A percentile compares a stretch with the other conserved stretches of the same genome.
These are phyloP conservation scores for Bradypodion pumilum DNA, from an alignment of 2,797 vertebrate species.

Conservation along the genomic window DNA sequence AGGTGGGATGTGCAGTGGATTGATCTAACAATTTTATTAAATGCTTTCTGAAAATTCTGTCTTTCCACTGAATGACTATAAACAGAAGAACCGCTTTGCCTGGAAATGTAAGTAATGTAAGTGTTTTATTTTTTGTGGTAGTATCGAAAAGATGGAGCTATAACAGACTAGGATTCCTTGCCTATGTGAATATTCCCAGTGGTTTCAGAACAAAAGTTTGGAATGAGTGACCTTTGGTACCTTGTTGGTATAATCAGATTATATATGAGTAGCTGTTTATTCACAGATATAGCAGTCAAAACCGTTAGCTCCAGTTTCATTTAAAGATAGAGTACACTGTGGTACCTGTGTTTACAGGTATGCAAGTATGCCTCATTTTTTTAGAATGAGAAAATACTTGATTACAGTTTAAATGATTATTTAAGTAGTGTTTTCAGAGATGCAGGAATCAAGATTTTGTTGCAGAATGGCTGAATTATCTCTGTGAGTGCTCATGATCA, in stretches of 20 bases:
- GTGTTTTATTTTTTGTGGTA: not conserved
- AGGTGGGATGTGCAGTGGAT: no score
- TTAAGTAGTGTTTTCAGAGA: slow-evolving; percentile 71
- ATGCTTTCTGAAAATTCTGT: not conserved
- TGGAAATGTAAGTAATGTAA: slow-evolving; percentile 5
- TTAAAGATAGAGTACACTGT: slow-evolving; percentile 41
- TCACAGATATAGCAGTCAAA: not conserved
- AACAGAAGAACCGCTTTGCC: not conserved
- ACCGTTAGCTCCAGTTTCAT: not conserved
- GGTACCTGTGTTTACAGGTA: slow-evolving; percentile 56
- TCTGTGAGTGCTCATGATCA: slow-evolving; percentile 72
- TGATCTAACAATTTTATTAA: not conserved
- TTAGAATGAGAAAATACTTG: slow-evolving; percentile 69
- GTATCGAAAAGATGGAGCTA: not conserved
- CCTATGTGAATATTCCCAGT: not conserved
- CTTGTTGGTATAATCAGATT: not conserved
- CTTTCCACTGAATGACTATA: not conserved
- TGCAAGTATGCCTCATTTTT: slow-evolving; percentile 63
- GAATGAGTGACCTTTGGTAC: not conserved
- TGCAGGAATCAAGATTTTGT: slow-evolving; percentile 68
- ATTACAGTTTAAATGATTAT: slow-evolving; percentile 73
- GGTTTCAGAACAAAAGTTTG: not conserved
- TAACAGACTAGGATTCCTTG: not conserved
- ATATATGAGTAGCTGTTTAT: not conserved
- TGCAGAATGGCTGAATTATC: slow-evolving; percentile 73